Base-by-base conservation (phyloP, 2,113 vertebrate genomes). In the Euleptes europaea region DNA sequence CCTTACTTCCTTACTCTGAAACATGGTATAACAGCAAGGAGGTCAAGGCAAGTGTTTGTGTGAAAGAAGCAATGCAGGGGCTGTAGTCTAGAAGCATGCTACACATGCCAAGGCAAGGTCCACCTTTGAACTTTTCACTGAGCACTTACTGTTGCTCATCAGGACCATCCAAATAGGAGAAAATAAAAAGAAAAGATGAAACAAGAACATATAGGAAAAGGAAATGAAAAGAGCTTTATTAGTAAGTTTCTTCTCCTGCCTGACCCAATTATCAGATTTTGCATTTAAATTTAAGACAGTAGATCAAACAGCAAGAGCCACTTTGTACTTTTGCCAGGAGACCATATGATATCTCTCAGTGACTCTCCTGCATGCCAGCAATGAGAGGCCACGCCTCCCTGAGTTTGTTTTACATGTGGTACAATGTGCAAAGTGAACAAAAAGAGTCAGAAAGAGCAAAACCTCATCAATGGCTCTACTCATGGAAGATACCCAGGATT, bases 251-350 rank as follows among this genome's bases (percentile, higher is more conserved):
- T 97, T 97, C 96, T 97, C 97, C 96, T 96, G 96, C 96, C 95
- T 96, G 96, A 96, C 95, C 95, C 95, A 97, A 96, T 97, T 97
- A 97, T 97, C 96, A 97, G 97, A 97, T 96, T 96, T 95, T 95
- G 95, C 95, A 95, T 96, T 96, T 96, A 90, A 95, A 95, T 96
- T 96, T 96, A 96, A 97, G 96, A 96, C 95, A 96, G 94, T 90
- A 97, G 96, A 98, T 98, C 97, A 98, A 97, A 97, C 96, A 82
- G 87, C 80, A 54, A 92, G 90, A 91, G 86, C 80, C 94, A 94
- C 96, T 98, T 97, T 98, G 97, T 97, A 97, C 97, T 97, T 81
- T 49, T 95, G 97, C 97, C 97, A 98, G 95, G 93, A 95, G 93
- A 92, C 95, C 97, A 97, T 96, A 97, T 97, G 97, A 97, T 95